Base-by-base conservation (phyloP, 2,113 vertebrate genomes). In the Oreotrochilus melanogaster region DNA sequence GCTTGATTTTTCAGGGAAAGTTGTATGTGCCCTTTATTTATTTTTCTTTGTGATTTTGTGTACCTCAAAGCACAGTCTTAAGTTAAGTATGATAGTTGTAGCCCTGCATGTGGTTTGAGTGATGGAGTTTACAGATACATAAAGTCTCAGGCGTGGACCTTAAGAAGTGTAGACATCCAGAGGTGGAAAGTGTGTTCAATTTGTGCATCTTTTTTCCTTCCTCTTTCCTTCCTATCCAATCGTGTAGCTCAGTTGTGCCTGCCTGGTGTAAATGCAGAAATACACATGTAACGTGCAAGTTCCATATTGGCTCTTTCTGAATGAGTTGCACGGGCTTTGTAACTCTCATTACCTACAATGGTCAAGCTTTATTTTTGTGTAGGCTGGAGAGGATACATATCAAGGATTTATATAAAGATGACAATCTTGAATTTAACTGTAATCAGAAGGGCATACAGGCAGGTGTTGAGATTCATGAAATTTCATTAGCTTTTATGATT, bases 241-340 rank as follows among this genome's bases (percentile, higher is more conserved):
- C 48, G 6, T 50, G 16, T 57, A 33, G 48, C 11, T 73, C 16
- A n/a, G 0, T 0, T 54, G 18, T 78, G 21, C 42, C 42, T 70
- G 21, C n/a, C 12, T 71, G 47, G 35, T 60, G 27, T 11, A 64
- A 91, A 51, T 67, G 48, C 43, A 89, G 60, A 73, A 86, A 84
- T 81, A 28, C 21, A n/a, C 9, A 27, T 17, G 10, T 25, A 51
- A 47, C 14, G 10, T 50, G 7, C 31, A 39, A 73, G 11, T 57
- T 78, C 69, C 9, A 2, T 56, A 48, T 60, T 47, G 56, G 47
- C 33, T 80, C 23, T 37, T 72, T 72, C 58, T 3, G 7, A 81
- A 14, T 50, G 51, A 89, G 10, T 78, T 43, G n/a, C 23, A 33
- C 9, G 61, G 48, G 5, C 33, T 80, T 75, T 50, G 5, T 64